Percentiles rank a stretch among this genome's conserved stretches.
Evolutionary conservation across 1,140 invertebrate genomes (phyloP).

Genomic region (Phymorhynchus buccinoides): DNA sequence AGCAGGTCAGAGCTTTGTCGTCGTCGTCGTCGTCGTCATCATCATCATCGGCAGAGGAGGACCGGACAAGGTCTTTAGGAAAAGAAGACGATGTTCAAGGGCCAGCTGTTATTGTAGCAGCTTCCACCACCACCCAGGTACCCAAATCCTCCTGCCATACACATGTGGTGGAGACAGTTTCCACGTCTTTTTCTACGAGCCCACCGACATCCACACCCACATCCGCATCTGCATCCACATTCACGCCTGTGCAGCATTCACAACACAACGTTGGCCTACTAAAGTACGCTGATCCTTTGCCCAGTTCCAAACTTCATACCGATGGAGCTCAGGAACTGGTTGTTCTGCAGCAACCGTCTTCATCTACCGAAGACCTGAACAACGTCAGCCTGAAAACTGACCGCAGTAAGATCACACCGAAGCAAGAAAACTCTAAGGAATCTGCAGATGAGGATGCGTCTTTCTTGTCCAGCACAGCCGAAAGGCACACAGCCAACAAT

Average conservation of each 20-base stretch:
- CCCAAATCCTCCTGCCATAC: neutral
- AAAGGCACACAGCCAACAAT: neutral
- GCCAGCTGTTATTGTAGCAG: neutral
- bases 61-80: neutral
- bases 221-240: neutral
- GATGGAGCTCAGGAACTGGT: neutral
- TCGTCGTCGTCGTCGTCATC: too few relatives aligned
- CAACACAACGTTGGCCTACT: neutral
- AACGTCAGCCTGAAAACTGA: neutral
- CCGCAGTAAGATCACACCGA: neutral
- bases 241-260: neutral
- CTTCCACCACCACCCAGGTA: neutral
- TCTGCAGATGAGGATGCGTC: neutral
- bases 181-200: neutral
- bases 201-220: neutral
- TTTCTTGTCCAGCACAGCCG: neutral
- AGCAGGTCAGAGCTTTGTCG: too few relatives aligned
- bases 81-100: neutral
- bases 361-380: neutral
- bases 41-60: neutral
- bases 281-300: neutral
- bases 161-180: neutral
- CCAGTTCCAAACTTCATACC: neutral
- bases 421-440: neutral
- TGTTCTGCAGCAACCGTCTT: neutral